Evolutionary conservation across 2,113 vertebrate genomes (phyloP).

Genomic region (Syrrhaptes paradoxus): DNA sequence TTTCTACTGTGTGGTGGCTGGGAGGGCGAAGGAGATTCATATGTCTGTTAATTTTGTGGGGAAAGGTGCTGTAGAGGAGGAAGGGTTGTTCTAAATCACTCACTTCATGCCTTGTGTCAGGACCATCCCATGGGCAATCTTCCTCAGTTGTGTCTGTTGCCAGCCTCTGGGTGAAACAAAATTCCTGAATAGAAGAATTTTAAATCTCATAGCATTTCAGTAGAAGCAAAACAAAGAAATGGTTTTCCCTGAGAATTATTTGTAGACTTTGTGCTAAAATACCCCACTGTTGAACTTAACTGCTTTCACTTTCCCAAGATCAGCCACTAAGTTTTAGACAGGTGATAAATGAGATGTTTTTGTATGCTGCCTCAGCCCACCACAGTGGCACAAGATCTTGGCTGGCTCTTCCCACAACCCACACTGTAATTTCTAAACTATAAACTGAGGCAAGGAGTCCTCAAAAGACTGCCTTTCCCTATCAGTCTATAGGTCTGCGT

Average conservation of each 20-base stretch:
- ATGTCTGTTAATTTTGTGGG: neutral
- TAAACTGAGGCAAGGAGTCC: neutral
- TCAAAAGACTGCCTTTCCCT: neutral
- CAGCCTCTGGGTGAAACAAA: neutral
- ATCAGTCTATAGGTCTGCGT: neutral
- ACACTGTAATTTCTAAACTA: neutral
- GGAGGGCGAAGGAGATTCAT: neutral
- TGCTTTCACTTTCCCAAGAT: neutral
- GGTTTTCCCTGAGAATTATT: neutral
- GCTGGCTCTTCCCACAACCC: neutral
- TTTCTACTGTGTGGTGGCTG: neutral
- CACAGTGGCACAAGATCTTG: fast-evolving
- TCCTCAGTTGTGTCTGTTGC: neutral
- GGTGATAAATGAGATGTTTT: neutral
- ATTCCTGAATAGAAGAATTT: neutral
- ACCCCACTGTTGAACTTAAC: neutral
- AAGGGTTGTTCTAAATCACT: neutral
- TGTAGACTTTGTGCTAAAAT: neutral
- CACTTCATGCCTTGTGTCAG: neutral
- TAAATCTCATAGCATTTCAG: neutral
- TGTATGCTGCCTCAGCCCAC: neutral
- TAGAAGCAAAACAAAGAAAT: neutral
- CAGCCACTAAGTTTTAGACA: neutral
- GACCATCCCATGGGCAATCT: neutral
- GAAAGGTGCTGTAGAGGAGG: neutral